Base-by-base conservation (phyloP, 1,140 invertebrate species). In the Diprion similis region DNA sequence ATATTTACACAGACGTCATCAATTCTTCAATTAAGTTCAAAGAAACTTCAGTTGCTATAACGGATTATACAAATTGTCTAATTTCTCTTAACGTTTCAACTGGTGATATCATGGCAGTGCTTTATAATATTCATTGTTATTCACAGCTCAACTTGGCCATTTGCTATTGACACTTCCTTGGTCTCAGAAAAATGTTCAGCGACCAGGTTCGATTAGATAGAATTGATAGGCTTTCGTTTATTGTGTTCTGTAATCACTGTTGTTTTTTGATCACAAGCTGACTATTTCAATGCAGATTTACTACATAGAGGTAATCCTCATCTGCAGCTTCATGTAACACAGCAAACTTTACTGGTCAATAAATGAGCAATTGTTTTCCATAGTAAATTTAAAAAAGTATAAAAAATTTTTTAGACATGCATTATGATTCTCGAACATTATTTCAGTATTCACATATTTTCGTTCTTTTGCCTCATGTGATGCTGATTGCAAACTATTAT, bases 131-230 rank as follows among this genome's bases (percentile, higher is more conserved):
- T 76, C 76, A 75, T 83, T 85, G 75, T 85, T 81, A 83, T 86
- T 82, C 83, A 78, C 85, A 86, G 86, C 84, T 82, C 81, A 78
- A 78, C 82, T 80, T 74, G 84, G 84, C 83, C 81, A 85, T 77
- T 80, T 83, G 83, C 81, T 83, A 79, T 85, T 83, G 81, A 81
- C 83, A 80, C 81, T 85, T 77, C 83, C 84, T 79, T 78, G 79
- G 74, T 83, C 80, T 81, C 82, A 86, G 84, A 86, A 82, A 85
- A 81, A 81, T 83, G 80, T 83, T 80, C 84, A 84, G 84, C 83
- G 79, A 74, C 81, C 84, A 85, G 84, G 84, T 86, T 85, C 82
- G 84, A 82, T 75, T 82, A 74, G 77, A 70, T 77, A 79, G 76
- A 78, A 77, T 77, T 77, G 74, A 75, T 79, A 78, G 78, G 78